Evolutionary conservation across 2,888 invertebrate species (phyloP), one percentile per base, ranked within the genome.

Genomic region (Phasia obesa): DNA sequence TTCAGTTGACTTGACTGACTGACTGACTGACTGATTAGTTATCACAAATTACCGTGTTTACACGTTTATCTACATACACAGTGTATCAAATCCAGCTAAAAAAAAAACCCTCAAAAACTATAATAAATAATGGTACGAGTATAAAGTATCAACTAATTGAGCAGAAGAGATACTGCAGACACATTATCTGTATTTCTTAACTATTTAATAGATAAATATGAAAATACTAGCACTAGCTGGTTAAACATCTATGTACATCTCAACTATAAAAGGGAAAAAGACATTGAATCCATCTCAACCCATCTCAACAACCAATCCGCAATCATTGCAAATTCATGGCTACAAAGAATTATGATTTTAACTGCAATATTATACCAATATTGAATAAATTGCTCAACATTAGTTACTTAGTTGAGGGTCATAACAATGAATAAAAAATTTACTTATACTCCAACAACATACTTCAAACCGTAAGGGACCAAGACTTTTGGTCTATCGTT

Each of bases 21-120:
- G 81, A 87, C 84, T 51, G 49, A 44, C 71, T 74, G 25, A 42
- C 81, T 74, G 82, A 87, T 84, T 85, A 86, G 86, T 88, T 87
- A 88, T 47, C 76, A 69, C 80, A 84, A 83, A 79, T 83, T 79
- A 76, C 78, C 82, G 64, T 75, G 71, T 79, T 79, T 78, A 79
- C 79, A 83, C 79, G 38, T 71, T 71, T 55, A 75, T 73, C 71
- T 76, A 59, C 51, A 76, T 60, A 55, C 51, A 49, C 35, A 11
- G 1, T 44, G 6, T 9, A 25, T 27, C 44, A 55, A 44, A 21
- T 44, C 23, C 31, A 15, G 49, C 31, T 21, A 51, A 15, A 15
- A 4, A 19, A 47, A 64, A 49, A 49, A 19, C 17, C 27, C 21
- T 35, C 1, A 17, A 59, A 51, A 76, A 35, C 27, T 49, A 49